Evolutionary conservation across 2,113 vertebrate genomes (phyloP).

Genomic region (Procavia capensis): DNA sequence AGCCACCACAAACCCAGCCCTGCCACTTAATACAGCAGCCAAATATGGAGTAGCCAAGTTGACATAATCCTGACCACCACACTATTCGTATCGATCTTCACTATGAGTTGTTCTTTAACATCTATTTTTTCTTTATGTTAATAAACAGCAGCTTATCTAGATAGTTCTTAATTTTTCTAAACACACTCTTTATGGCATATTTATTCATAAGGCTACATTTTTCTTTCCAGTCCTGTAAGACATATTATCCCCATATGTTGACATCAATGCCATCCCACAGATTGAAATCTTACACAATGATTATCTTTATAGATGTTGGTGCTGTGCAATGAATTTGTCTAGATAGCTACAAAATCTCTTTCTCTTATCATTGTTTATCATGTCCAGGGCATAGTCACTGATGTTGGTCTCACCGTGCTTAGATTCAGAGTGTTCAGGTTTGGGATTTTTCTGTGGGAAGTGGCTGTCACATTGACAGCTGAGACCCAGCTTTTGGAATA

Average conservation of each 20-base stretch:
- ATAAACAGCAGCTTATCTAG: not conserved
- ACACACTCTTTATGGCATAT: not conserved
- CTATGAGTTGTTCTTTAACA: not conserved
- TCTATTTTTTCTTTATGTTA: not conserved
- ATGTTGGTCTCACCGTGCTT: not conserved
- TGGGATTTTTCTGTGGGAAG: not conserved
- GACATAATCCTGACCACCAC: no score
- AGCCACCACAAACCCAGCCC: no score
- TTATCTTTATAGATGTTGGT: not conserved
- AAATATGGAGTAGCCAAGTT: no score
- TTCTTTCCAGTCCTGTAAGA: not conserved
- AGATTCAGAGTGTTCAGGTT: conserved; percentile 33
- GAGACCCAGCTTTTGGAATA: not conserved
- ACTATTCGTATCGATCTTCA: not conserved
- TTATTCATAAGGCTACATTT: not conserved
- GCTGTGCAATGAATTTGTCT: conserved; percentile 12
- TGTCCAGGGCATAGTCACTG: not conserved
- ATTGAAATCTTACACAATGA: not conserved
- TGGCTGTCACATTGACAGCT: conserved; percentile 16
- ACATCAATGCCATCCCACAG: not conserved
- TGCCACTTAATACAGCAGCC: no score
- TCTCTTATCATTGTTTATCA: conserved; percentile 50
- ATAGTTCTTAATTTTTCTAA: not conserved
- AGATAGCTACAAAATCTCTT: conserved; percentile 42
- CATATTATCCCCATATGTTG: not conserved